phyloP scores from a whole-genome alignment of 1,140 invertebrate genomes.

The Diploscapter pachys region DNA sequence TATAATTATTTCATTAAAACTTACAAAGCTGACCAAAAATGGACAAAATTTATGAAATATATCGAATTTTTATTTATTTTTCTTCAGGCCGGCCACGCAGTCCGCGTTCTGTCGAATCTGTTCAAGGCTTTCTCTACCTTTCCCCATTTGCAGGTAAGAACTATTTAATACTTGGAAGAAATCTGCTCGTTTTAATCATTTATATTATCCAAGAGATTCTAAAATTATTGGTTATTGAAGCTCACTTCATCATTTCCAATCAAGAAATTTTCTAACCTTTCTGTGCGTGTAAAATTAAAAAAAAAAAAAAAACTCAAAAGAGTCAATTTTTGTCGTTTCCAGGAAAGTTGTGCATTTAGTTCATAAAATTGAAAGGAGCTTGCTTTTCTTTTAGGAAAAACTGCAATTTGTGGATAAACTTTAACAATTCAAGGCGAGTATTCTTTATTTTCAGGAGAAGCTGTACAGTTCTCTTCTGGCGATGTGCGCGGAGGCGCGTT shows the following conservation, averaged over 20 bases:
- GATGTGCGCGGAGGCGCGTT: slow-evolving; percentile 16
- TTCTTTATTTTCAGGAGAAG: slow-evolving; percentile 2
- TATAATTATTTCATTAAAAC: neutral
- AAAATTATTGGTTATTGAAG: too few species aligned
- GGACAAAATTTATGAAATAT: neutral
- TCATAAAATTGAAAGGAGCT: neutral
- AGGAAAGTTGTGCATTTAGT: neutral
- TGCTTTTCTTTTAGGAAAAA: neutral
- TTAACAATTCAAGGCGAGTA: neutral
- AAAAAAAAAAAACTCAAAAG: too few species aligned
- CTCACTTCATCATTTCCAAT: too few species aligned
- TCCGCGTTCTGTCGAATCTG: slow-evolving; percentile 32
- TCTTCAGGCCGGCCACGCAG: slow-evolving; percentile 22
- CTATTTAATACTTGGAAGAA: too few species aligned
- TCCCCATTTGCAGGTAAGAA: neutral
- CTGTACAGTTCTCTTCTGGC: slow-evolving; percentile 12
- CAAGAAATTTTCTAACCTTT: too few species aligned
- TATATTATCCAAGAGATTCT: too few species aligned
- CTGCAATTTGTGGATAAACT: neutral
- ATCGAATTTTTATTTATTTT: neutral
- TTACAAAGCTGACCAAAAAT: neutral
- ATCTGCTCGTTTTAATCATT: too few species aligned
- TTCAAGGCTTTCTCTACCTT: slow-evolving; percentile 27
- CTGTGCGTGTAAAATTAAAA: too few species aligned
- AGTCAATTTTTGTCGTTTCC: too few species aligned